A percentile compares a stretch with the other conserved stretches of the same genome.
Conservation (phyloP, 2,888 invertebrate genomes). For the Mimachlamys varia region DNA sequence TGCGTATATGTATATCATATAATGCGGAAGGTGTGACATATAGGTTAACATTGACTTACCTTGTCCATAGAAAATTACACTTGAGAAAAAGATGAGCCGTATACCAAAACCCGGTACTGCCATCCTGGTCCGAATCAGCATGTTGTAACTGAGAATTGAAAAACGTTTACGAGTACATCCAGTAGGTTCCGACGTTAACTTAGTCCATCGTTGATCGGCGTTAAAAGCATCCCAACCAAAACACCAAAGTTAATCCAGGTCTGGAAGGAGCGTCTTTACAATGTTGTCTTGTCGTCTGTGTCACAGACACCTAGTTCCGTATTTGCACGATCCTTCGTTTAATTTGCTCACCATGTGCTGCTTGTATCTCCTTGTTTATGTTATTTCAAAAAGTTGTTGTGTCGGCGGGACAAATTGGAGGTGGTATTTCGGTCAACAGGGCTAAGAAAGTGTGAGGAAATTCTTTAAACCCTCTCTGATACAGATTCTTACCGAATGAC, state of each 20-base stretch:
- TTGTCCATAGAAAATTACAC: background rate
- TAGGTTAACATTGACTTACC: background rate
- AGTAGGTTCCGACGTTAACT: background rate
- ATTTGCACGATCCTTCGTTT: background rate
- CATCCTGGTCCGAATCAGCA: background rate
- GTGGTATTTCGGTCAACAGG: background rate
- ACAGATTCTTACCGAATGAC: conserved; percentile 1
- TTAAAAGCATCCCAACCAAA: background rate
- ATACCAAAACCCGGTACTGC: background rate
- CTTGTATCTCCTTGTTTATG: background rate
- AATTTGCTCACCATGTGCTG: background rate
- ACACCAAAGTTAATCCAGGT: background rate
- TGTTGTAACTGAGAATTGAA: background rate
- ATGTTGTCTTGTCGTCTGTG: background rate
- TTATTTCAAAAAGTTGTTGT: background rate
- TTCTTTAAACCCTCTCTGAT: background rate
- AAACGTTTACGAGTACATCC: background rate
- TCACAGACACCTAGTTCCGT: background rate
- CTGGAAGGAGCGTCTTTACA: background rate
- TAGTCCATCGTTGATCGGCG: background rate
- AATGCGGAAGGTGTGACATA: background rate
- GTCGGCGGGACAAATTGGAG: conserved; percentile 25
- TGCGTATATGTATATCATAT: background rate
- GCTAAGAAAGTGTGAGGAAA: background rate
- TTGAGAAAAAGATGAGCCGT: background rate